Evolutionary conservation across 2,113 vertebrate genomes (phyloP).

Genomic region (Pipa parva): DNA sequence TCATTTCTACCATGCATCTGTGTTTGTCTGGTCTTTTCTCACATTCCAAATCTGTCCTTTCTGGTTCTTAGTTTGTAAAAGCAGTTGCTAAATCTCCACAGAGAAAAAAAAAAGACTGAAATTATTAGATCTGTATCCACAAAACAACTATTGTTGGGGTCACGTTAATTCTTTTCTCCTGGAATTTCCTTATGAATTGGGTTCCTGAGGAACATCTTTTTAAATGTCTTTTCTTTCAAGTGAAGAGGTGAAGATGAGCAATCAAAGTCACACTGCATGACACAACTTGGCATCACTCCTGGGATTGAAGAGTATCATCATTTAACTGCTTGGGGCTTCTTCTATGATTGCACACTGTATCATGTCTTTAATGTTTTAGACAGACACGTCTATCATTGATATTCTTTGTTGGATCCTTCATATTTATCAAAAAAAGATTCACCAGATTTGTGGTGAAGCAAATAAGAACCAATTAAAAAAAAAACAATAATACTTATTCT

Average conservation of each 20-base stretch:
- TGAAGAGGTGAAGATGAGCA: not conserved
- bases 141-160: not conserved
- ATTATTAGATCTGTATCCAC: conserved; percentile 10
- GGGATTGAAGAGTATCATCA: not conserved
- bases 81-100: not conserved
- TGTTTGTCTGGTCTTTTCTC: not conserved
- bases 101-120: conserved; percentile 41
- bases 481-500: too few species aligned
- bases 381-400: too few species aligned
- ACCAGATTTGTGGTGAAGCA: too few species aligned
- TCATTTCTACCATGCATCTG: conserved; percentile 4
- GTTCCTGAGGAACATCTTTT: too few species aligned
- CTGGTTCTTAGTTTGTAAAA: conserved; percentile 43
- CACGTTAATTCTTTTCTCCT: not conserved
- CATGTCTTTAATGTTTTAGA: too few species aligned
- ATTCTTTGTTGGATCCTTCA: too few species aligned
- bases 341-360: too few species aligned
- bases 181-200: not conserved
- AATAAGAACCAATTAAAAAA: too few species aligned
- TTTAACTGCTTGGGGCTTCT: too few species aligned
- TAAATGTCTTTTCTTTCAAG: not conserved
- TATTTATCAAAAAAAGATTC: too few species aligned
- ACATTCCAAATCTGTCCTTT: conserved; percentile 38
- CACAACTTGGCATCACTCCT: not conserved
- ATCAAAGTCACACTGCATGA: not conserved